Evolutionary conservation across 2,888 invertebrate genomes (phyloP), one percentile per base, ranked within the genome.

Genomic region (Notodonta dromedarius): DNA sequence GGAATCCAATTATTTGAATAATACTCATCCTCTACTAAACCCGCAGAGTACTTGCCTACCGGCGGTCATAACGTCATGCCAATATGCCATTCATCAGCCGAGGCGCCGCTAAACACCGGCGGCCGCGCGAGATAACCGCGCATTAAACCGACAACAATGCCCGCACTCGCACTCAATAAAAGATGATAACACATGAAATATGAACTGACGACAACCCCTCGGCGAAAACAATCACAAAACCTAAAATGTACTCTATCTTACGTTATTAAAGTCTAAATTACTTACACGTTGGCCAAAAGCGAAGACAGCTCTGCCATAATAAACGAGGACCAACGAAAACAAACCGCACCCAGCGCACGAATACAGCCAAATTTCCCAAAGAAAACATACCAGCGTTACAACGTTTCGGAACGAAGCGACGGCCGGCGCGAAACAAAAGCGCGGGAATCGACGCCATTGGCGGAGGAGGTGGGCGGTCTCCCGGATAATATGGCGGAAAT

Each of bases 161-260:
- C 86, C 86, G 83, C 65, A 72, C 92, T 91, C 90, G 88, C 93
- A 93, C 93, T 93, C 92, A 91, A 93, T 93, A 93, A 93, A 93
- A 92, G 91, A 93, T 93, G 93, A 93, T 93, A 93, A 92, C 93
- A 89, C 76, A 90, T 93, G 92, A 93, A 93, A 92, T 93, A 93
- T 93, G 93, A 92, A 93, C 92, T 90, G 86, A 81, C 83, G 84
- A 87, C 84, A 46, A 89, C 90, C 90, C 90, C 88, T 87, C 86
- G 74, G 72, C 77, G 61, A 70, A 63, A 67, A 53, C 73, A 56
- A 77, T 69, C 67, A 57, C 40, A 40, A 59, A 73, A 70, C 13
- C 53, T 4, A 83, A 72, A 71, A 14, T 74, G 59, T 53, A 77
- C 79, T 69, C 64, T 76, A 46, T 2, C 0, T 0, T 0, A 8